phyloP scores from a whole-genome alignment of 2,113 vertebrate genomes.

The Grammomys dolichurus region DNA sequence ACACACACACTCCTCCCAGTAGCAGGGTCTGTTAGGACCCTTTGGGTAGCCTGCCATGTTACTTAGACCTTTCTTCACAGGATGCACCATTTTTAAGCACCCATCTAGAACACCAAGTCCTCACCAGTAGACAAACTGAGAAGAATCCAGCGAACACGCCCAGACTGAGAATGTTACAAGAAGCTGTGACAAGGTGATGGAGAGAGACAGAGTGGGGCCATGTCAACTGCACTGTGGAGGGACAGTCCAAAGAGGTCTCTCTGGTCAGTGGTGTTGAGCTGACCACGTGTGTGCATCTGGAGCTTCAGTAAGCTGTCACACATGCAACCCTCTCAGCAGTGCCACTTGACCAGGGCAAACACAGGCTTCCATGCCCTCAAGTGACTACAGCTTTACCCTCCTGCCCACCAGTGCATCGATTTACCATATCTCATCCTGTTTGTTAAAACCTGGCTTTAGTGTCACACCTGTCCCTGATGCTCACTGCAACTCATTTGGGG shows the following conservation, averaged over 20 bases:
- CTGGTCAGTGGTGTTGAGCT: neutral
- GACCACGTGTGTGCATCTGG: rapidly evolving
- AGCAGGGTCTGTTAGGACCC: neutral
- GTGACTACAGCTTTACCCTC: neutral
- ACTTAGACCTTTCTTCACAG: neutral
- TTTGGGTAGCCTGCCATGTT: neutral
- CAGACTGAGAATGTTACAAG: neutral
- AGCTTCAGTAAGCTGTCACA: neutral
- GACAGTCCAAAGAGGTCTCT: too few relatives aligned
- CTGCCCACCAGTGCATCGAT: neutral
- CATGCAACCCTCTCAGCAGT: neutral
- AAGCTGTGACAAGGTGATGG: neutral
- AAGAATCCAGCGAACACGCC: neutral
- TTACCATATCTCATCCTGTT: too few relatives aligned
- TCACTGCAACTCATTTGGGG: neutral
- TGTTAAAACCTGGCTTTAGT: too few relatives aligned
- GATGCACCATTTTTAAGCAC: neutral
- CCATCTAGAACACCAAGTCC: neutral
- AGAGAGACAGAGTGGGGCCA: neutral
- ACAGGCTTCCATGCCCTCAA: neutral
- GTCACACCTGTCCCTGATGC: neutral
- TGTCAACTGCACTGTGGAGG: rapidly evolving
- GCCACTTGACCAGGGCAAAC: too few relatives aligned
- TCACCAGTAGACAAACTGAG: rapidly evolving
- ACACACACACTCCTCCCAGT: neutral